Conservation (phyloP, 2,888 invertebrate genomes). For the Microchrysa polita region DNA sequence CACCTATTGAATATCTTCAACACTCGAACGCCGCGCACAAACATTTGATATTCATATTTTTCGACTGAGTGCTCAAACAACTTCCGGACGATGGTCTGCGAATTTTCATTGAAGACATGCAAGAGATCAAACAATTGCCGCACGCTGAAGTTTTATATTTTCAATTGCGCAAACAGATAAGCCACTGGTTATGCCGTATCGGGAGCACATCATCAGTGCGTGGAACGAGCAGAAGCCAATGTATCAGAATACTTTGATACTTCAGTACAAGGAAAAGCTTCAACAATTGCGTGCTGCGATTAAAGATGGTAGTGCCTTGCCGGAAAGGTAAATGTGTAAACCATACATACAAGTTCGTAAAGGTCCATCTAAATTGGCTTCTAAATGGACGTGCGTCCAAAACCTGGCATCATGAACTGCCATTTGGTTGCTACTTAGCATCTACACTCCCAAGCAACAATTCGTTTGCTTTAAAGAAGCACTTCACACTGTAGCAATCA, state of each 20-base stretch:
- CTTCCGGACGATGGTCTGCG: too few species aligned
- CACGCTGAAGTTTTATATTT: constrained; percentile 89
- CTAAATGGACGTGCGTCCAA: too few species aligned
- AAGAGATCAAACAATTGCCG: constrained; percentile 88
- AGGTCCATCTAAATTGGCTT: too few species aligned
- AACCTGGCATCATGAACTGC: too few species aligned
- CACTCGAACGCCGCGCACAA: constrained; percentile 83
- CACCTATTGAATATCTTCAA: too few species aligned
- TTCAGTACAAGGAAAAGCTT: constrained; percentile 85
- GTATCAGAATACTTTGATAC: constrained; percentile 91
- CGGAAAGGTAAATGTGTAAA: constrained; percentile 25
- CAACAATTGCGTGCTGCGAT: constrained; percentile 58
- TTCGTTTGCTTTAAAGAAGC: too few species aligned
- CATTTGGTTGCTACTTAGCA: too few species aligned
- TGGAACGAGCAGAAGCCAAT: constrained; percentile 88
- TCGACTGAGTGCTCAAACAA: too few species aligned
- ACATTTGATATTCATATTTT: constrained; percentile 91
- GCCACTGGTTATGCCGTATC: constrained; percentile 85
- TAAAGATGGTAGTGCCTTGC: neutral
- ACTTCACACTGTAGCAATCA: too few species aligned
- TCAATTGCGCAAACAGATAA: constrained; percentile 83
- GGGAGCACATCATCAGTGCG: constrained; percentile 91
- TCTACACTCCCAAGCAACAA: too few species aligned
- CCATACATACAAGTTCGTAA: neutral
- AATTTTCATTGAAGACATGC: too few species aligned